These are phyloP conservation scores for Catocala sponsa DNA, from an alignment of 2,888 invertebrate genomes.

Conservation along the genomic window DNA sequence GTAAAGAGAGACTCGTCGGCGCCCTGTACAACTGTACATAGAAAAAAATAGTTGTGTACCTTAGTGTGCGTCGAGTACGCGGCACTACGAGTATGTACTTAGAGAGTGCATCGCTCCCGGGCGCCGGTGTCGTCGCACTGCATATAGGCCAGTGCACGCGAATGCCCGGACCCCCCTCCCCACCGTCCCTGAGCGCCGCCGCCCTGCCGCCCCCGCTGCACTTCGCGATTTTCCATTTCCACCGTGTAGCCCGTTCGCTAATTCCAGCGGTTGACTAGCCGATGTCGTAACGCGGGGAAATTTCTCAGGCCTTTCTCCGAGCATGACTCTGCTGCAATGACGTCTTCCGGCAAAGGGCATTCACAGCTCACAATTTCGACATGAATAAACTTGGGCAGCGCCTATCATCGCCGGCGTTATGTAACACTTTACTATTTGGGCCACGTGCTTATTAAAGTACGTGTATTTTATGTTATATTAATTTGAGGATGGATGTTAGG, in stretches of 20 bases:
- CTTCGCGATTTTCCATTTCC: conserved; percentile 86
- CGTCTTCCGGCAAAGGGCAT: conserved; percentile 72
- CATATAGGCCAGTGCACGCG: conserved; percentile 88
- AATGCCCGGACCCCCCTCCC: conserved; percentile 75
- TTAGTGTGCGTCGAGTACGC: conserved; percentile 83
- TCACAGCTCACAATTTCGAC: conserved; percentile 60
- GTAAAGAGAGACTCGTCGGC: conserved; percentile 72
- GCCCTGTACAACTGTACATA: conserved; percentile 74
- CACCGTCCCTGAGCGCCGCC: conserved; percentile 39
- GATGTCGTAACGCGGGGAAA: conserved; percentile 78
- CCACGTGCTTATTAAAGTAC: conserved; percentile 12
- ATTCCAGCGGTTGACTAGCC: conserved; percentile 71
- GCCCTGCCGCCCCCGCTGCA: conserved; percentile 63
- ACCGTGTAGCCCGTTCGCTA: conserved; percentile 74
- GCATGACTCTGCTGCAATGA: conserved; percentile 54
- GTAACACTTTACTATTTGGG: conserved; percentile 29
- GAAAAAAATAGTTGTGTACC: conserved; percentile 79
- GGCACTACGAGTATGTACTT: conserved; percentile 77
- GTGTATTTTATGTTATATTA: conserved; percentile 4
- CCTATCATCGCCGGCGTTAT: conserved; percentile 19
- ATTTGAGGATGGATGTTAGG: neutral
- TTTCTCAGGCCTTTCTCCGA: conserved; percentile 77
- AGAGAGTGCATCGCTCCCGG: conserved; percentile 87
- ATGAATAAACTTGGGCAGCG: conserved; percentile 50
- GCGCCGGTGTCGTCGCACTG: conserved; percentile 87